phyloP scores from a whole-genome alignment of 2,797 vertebrate genomes.

The Gobio occitaniae region DNA sequence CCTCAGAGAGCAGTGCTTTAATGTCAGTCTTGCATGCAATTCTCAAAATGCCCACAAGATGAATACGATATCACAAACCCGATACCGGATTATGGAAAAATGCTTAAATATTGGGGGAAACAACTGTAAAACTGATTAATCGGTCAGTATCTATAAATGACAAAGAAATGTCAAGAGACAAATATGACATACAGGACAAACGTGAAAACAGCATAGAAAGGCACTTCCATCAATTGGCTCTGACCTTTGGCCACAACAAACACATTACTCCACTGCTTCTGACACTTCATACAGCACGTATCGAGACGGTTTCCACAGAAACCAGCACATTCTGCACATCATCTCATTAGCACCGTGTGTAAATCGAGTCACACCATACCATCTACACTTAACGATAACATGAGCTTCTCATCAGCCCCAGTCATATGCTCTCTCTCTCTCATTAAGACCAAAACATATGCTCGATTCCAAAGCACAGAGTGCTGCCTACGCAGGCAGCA shows the following conservation, averaged over 20 bases:
- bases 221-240: background rate
- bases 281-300: background rate
- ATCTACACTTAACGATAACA: conserved; percentile 8
- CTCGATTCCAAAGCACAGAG: background rate
- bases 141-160: background rate
- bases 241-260: background rate
- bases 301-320: conserved; percentile 15
- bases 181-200: background rate
- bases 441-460: background rate
- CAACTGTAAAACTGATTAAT: too few species aligned
- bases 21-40: too few species aligned
- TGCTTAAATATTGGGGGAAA: too few species aligned
- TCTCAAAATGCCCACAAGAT: too few species aligned
- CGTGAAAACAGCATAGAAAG: background rate
- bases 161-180: background rate
- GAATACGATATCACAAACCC: too few species aligned
- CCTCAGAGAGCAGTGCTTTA: too few species aligned
- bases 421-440: background rate
- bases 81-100: too few species aligned
- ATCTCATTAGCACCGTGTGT: conserved; percentile 2
- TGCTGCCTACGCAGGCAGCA: background rate
- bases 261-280: background rate
- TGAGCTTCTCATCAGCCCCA: background rate
- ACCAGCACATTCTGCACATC: background rate
- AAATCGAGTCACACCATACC: background rate